These are phyloP conservation scores for Mormyrus hasselquistii DNA, from an alignment of 2,797 vertebrate species.

Conservation along the genomic window DNA sequence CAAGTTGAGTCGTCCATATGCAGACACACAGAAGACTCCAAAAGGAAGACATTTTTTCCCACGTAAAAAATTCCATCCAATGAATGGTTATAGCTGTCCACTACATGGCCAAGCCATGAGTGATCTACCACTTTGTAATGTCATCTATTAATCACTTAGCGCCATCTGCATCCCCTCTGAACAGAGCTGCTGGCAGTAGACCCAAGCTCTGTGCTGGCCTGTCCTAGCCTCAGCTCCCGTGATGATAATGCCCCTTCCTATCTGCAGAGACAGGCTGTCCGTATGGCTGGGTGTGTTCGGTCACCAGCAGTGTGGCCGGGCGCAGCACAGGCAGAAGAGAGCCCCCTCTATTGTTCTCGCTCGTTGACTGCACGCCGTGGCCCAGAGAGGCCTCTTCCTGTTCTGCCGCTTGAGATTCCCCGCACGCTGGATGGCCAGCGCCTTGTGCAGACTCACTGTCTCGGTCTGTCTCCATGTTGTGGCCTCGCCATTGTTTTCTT, in stretches of 20 bases:
- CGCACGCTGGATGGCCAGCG: constrained; percentile 42
- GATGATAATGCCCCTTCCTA: constrained; percentile 15
- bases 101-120: neutral
- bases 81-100: neutral
- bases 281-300: constrained; percentile 42
- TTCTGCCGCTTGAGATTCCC: constrained; percentile 55
- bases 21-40: neutral
- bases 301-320: constrained; percentile 50
- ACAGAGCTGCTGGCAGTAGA: neutral
- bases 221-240: neutral
- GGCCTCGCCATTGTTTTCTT: constrained; percentile 65
- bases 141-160: neutral
- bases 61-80: neutral
- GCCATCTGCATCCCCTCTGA: neutral
- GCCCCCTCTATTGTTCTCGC: constrained; percentile 54
- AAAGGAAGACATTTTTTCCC: neutral
- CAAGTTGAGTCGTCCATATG: neutral
- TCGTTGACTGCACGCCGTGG: constrained; percentile 30
- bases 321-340: constrained; percentile 31
- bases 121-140: neutral
- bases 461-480: constrained; percentile 56
- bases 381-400: constrained; percentile 63
- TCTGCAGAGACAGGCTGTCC: constrained; percentile 44
- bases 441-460: constrained; percentile 64
- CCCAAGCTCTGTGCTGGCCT: neutral